Base-by-base conservation (phyloP, 2,888 invertebrate genomes). In the Drosophila robusta region DNA sequence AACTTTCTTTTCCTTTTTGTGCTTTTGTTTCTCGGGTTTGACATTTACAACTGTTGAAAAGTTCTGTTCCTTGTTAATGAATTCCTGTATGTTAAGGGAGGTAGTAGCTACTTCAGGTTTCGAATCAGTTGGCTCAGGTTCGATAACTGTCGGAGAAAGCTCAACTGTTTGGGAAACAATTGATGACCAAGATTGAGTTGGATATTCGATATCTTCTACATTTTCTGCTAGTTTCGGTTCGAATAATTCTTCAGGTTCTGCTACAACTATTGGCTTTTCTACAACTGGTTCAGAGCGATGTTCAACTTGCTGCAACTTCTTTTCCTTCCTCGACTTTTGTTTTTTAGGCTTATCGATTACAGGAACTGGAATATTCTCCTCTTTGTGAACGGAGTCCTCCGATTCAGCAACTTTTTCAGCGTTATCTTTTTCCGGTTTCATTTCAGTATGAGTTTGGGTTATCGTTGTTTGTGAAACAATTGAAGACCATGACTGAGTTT, bases 161-260 rank as follows among this genome's bases (percentile, higher is more conserved):
- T 73, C 65, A 18, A 34, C 24, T n/a, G 61, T 39, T 34, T 74
- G 57, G 9, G 66, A 44, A 32, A 75, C 67, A n/a, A 75, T 68
- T 1, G 75, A 62, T 3, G 75, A 75, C 75, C 75, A 75, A 1
- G 75, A 75, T 6, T 46, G 32, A 16, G 60, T 49, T 47, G 54
- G 57, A 2, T 55, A 14, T 36, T 39, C n/a, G 3, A 24, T 4
- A 11, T 26, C 38, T 4, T 41, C 49, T n/a, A 50, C 14, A 24
- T 0, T 12, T n/a, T 55, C 36, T 12, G 34, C 6, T 8, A 32
- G 18, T 24, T 52, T 57, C 11, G 32, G 29, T 39, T 64, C 70
- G 54, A 4, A 38, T 47, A 39, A 29, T 54, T 52, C 16, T 66
- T 78, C 2, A 5, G 42, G 34, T 24, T 63, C 47, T 22, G 63